Conservation (phyloP, 2,797 vertebrate species). For the Halcyon smyrnensis region DNA sequence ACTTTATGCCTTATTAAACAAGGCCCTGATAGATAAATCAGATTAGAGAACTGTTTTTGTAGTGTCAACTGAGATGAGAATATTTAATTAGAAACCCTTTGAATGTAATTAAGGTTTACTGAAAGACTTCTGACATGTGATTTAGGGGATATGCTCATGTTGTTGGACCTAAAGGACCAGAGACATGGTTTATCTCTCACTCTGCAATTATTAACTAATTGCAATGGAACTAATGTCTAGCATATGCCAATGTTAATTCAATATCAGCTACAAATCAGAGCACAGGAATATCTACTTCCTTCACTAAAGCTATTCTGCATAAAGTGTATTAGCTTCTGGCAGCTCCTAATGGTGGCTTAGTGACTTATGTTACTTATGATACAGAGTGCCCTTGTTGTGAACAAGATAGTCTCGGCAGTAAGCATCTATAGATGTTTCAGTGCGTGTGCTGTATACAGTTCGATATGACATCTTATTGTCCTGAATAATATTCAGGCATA, state of each 20-base stretch:
- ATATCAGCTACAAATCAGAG: neutral
- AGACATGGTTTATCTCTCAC: neutral
- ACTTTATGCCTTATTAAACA: neutral
- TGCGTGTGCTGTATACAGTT: neutral
- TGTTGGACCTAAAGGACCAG: neutral
- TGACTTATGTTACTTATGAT: neutral
- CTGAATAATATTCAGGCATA: neutral
- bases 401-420: neutral
- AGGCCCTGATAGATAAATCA: neutral
- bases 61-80: neutral
- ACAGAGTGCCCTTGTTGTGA: neutral
- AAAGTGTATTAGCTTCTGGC: neutral
- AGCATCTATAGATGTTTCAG: neutral
- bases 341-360: neutral
- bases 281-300: neutral
- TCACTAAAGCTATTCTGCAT: neutral
- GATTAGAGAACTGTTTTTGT: neutral
- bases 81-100: neutral
- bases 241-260: neutral
- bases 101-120: neutral
- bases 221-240: neutral
- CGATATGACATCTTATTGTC: neutral
- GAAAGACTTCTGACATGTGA: neutral
- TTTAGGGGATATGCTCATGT: fast-evolving
- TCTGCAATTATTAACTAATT: neutral